Percentiles rank a stretch among this genome's conserved stretches.
Evolutionary conservation across 2,888 invertebrate species (phyloP).

Genomic region (Callimorpha dominula): DNA sequence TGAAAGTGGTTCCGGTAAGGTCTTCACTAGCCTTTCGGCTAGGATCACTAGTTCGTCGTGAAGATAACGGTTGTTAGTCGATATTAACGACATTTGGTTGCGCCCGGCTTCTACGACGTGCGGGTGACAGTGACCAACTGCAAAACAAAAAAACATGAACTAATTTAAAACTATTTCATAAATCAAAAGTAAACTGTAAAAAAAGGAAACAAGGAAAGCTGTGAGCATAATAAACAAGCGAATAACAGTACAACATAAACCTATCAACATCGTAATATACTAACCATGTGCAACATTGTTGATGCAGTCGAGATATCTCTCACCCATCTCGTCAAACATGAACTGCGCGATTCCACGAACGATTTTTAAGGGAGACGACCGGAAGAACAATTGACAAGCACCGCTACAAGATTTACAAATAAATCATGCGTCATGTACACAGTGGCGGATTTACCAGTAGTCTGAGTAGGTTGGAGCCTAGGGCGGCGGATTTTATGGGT

Average conservation of each 20-base stretch:
- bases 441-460: too few species aligned
- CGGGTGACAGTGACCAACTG: constrained; percentile 99
- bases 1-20: constrained; percentile 94
- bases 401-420: constrained; percentile 87
- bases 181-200: not conserved
- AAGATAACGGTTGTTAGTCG: constrained; percentile 98
- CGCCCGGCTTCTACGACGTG: constrained; percentile 96
- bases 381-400: constrained; percentile 97
- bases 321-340: constrained; percentile 97
- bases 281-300: constrained; percentile 99
- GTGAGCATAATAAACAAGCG: not conserved
- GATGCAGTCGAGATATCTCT: constrained; percentile 98
- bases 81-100: constrained; percentile 96
- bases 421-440: not conserved
- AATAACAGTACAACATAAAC: not conserved
- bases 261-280: constrained; percentile 49
- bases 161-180: not conserved
- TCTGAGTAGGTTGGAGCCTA: too few species aligned
- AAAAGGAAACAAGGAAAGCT: not conserved
- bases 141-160: constrained; percentile 17
- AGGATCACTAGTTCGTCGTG: constrained; percentile 98
- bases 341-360: constrained; percentile 96
- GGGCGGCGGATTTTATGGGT: too few species aligned
- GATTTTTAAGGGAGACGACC: constrained; percentile 97
- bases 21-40: constrained; percentile 93